Conservation (phyloP, 1,140 invertebrate species). For the Bombus confusus region DNA sequence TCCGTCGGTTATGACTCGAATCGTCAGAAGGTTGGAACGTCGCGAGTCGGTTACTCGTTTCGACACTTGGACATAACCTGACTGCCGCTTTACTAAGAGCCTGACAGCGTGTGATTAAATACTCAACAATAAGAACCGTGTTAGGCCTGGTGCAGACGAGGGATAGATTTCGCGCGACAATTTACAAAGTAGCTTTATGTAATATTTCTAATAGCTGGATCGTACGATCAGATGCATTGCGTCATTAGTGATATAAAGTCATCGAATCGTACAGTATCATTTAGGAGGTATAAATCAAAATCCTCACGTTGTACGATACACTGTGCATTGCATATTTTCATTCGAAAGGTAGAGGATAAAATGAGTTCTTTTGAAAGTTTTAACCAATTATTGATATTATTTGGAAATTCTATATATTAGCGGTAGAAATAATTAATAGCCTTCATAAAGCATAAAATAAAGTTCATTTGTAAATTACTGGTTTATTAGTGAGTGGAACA, state of each 20-base stretch:
- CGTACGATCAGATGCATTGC: not conserved
- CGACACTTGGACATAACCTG: conserved; percentile 59
- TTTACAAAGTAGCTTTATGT: not conserved
- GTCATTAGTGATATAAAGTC: not conserved
- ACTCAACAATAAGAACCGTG: conserved; percentile 57
- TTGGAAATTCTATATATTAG: no score
- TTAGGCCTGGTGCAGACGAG: not conserved
- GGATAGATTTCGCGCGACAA: no score
- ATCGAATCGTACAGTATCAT: not conserved
- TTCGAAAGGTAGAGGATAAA: no score
- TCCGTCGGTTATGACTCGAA: conserved; percentile 67
- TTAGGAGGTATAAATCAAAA: not conserved
- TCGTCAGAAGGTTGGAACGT: conserved; percentile 29
- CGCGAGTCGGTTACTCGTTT: conserved; percentile 51
- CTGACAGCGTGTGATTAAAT: conserved; percentile 79
- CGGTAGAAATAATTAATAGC: no score
- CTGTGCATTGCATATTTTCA: no score
- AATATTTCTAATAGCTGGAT: not conserved
- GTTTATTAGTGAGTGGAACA: no score
- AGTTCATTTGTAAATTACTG: no score
- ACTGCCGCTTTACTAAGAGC: conserved; percentile 29
- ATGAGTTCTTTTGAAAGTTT: no score
- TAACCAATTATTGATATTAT: no score
- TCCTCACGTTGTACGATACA: not conserved
- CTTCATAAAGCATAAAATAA: no score